Conservation (phyloP, 2,113 vertebrate genomes). For the Psophia crepitans region DNA sequence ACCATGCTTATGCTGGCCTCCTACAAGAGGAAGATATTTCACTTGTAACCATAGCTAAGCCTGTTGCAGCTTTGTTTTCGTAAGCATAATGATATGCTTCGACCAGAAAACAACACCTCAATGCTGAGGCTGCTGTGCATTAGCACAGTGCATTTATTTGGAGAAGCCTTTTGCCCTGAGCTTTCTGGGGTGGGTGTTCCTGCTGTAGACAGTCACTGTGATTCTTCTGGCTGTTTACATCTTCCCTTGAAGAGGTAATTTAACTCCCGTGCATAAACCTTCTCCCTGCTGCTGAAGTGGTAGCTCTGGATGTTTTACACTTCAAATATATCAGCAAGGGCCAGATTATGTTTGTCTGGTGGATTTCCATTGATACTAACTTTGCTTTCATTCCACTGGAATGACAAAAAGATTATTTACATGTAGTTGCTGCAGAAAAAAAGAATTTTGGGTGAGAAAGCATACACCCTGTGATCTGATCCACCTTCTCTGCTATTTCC, state of each 20-base stretch:
- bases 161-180: background rate
- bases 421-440: background rate
- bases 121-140: background rate
- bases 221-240: background rate
- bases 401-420: conserved; percentile 29
- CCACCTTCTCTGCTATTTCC: background rate
- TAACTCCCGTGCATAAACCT: background rate
- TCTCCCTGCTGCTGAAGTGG: background rate
- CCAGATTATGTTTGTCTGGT: background rate
- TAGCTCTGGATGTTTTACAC: background rate
- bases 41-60: background rate
- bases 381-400: background rate
- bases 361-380: conserved; percentile 22
- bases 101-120: background rate
- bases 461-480: background rate
- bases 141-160: background rate
- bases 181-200: background rate
- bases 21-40: background rate
- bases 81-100: background rate
- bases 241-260: conserved; percentile 3
- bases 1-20: background rate
- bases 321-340: background rate
- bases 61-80: background rate
- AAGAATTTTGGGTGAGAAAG: conserved; percentile 2
- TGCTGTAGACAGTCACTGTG: background rate